Base-by-base conservation (phyloP, 2,888 invertebrate genomes). In the Criorhina ranunculi region DNA sequence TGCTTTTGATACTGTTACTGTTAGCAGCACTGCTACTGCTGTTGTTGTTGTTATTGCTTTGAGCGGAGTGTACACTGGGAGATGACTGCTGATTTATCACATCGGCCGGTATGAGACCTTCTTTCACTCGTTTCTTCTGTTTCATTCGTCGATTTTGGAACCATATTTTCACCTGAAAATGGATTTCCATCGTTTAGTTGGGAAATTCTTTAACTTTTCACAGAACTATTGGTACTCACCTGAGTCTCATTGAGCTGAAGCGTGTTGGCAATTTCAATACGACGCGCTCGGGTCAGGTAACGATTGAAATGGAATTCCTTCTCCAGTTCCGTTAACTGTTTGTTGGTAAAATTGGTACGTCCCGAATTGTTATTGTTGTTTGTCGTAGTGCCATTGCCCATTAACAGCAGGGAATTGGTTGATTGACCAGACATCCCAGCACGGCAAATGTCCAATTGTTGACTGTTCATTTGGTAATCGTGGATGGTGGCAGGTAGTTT, bases 221-320 rank as follows among this genome's bases (percentile, higher is more conserved):
- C 0, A 31, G 12, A 4, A 12, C n/a, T 49, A 8, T 15, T 24
- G 5, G 29, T 8, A 7, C 88, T 87, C 87, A 92, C 92, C 93
- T 99, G 99, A 1, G 99, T 98, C 92, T 99, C 99, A 92, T 99
- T 99, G 66, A 99, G 94, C 90, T 98, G 98, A 70, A 99, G 93
- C 2, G 98, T 96, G 2, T 98, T 97, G 0, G 99, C 99, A 88
- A 99, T 99, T 93, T 99, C 99, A 91, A 99, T 99, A 89, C 99
- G 94, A 87, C 99, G 93, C 42, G 98, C 99, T 88, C 99, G 93
- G 42, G 99, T 99, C 89, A 99, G 94, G 93, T 99, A 99, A 93
- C 98, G 99, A 93, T 99, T 99, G 93, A 98, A 99, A 92, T 99
- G 99, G 93, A 99, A 99, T 92, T 99, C 99, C 91, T 99, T 99